These are phyloP conservation scores for Synanthedon vespiformis DNA, from an alignment of 2,888 invertebrate genomes.

Conservation along the genomic window DNA sequence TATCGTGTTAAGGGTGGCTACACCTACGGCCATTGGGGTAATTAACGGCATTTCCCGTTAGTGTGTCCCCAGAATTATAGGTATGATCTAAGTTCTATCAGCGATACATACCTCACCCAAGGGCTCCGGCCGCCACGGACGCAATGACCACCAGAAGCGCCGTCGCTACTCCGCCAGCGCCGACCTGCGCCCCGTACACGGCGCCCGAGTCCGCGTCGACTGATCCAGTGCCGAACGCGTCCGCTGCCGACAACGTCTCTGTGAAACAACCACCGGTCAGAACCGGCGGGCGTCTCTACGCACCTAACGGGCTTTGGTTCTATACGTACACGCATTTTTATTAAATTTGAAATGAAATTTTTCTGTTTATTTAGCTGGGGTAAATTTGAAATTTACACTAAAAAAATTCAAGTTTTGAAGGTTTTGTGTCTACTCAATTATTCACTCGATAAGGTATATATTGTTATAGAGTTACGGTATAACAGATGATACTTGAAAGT, in stretches of 20 bases:
- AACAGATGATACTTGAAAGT: too few species aligned
- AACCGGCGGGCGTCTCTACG: conserved; percentile 30
- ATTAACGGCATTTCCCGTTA: too few species aligned
- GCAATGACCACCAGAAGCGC: conserved; percentile 74
- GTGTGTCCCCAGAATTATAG: too few species aligned
- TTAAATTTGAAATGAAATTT: too few species aligned
- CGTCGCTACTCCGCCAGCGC: conserved; percentile 74
- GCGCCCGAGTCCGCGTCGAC: conserved; percentile 22
- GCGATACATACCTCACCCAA: conserved; percentile 80
- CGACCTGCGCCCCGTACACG: conserved; percentile 39
- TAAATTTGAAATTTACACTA: too few species aligned
- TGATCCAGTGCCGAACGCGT: conserved; percentile 30
- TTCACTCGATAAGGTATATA: too few species aligned
- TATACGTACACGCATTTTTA: conserved; percentile 6
- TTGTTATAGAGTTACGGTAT: too few species aligned
- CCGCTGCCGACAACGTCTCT: conserved; percentile 54
- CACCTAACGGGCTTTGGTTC: conserved; percentile 16
- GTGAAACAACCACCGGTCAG: conserved; percentile 38
- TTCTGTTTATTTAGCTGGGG: too few species aligned
- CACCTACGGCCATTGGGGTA: too few species aligned
- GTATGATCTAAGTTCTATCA: background rate
- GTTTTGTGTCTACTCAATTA: too few species aligned
- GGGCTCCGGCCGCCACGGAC: conserved; percentile 76
- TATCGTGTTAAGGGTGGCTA: too few species aligned
- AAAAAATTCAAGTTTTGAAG: too few species aligned